Base-by-base conservation (phyloP, 2,797 vertebrate genomes). In the Eurystomus glaucurus region DNA sequence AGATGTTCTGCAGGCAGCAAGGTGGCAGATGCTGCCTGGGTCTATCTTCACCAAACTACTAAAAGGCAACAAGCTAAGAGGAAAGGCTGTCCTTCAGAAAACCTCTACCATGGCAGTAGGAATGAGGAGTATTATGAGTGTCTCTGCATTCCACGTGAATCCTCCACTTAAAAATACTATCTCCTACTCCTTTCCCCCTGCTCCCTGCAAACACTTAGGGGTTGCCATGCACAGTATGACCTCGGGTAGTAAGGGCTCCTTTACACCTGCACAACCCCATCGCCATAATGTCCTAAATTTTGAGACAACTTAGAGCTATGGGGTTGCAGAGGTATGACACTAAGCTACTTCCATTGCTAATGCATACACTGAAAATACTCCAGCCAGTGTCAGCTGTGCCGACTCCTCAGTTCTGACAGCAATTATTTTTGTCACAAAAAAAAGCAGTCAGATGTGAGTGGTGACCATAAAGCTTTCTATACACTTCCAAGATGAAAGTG, bases 141-240 rank as follows among this genome's bases (percentile, higher is more conserved):
- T 54, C 20, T 57, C 54, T 51, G 62, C 10, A 62, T 87, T 76
- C 20, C 25, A 3, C 11, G 17, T 10, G 25, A 54, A 16, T 5
- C 46, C 62, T 90, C 16, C 8, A 11, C 51, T 77, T 80, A 41
- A 83, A 80, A 76, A 50, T 45, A 58, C 12, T 10, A 1, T 31
- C 45, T 37, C 19, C 4, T 41, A 11, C 7, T 35, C 12, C 35
- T 48, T 43, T 9, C 7, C 25, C 17, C 18, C 7, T 0, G 0
- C 35, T 64, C 21, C 37, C 17, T 10, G 11, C 23, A 65, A 13
- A 58, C n/a, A 14, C 2, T 0, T 46, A 10, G 19, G 17, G 8
- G 3, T 52, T 78, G 11, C 33, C 31, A 6, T 22, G 9, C 2
- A 3, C 28, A 37, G 46, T 29, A 33, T 1, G 10, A 33, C 7